Evolutionary conservation across 2,888 invertebrate species (phyloP).

Genomic region (Ligdia adustata): DNA sequence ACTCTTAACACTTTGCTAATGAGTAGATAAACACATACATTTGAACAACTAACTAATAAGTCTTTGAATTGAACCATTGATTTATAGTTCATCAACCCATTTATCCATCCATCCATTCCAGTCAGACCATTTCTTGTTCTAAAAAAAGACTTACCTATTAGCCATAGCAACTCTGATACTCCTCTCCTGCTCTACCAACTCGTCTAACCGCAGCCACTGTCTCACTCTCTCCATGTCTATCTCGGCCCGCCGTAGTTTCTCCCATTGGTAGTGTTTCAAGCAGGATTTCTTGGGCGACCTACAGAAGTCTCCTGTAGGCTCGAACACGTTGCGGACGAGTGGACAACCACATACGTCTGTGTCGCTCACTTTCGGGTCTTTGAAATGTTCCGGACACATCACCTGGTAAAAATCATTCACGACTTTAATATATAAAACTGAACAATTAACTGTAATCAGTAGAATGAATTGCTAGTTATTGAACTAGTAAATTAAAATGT

Average conservation of each 20-base stretch:
- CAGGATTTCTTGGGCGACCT: conserved; percentile 94
- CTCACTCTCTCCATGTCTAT: conserved; percentile 97
- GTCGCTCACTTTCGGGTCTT: conserved; percentile 94
- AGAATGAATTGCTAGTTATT: no score
- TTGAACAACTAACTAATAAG: no score
- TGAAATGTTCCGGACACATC: conserved; percentile 98
- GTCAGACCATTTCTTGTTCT: background rate
- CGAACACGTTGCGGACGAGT: conserved; percentile 92
- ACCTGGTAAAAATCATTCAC: no score
- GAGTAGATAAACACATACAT: no score
- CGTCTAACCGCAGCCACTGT: conserved; percentile 97
- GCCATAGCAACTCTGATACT: conserved; percentile 90
- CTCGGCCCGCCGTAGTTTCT: conserved; percentile 96
- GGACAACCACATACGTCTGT: conserved; percentile 97
- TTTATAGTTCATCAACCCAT: no score
- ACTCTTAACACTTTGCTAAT: no score
- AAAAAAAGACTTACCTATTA: conserved; percentile 59
- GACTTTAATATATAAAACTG: no score
- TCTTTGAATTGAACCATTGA: no score
- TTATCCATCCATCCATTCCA: no score
- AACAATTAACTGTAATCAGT: no score
- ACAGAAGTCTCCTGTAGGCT: conserved; percentile 94
- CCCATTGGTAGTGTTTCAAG: conserved; percentile 97
- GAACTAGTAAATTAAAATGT: no score
- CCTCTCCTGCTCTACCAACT: conserved; percentile 96